A percentile compares a stretch with the other conserved stretches of the same genome.
Conservation (phyloP, 2,888 invertebrate species). For the Anodontia alba region DNA sequence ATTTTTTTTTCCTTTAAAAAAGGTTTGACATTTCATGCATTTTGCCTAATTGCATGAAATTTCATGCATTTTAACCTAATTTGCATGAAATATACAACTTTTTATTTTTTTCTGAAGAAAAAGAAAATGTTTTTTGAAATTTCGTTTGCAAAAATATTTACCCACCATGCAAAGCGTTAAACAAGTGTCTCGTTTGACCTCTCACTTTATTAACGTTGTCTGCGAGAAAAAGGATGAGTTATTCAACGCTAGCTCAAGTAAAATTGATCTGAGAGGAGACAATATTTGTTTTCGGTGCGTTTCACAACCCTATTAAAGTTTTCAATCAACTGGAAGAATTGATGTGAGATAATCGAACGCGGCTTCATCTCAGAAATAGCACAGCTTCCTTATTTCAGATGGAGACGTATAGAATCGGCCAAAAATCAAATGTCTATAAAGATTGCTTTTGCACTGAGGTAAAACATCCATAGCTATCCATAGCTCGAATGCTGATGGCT, state of each 20-base stretch:
- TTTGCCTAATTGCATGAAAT: no score
- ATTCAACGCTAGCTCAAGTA: background rate
- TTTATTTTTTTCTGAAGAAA: no score
- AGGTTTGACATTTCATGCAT: no score
- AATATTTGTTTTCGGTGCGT: slow-evolving; percentile 16
- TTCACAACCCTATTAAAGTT: slow-evolving; percentile 18
- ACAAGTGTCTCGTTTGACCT: slow-evolving; percentile 22
- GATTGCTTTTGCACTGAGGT: no score
- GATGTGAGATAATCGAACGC: slow-evolving; percentile 16
- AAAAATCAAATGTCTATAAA: background rate
- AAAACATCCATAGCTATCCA: no score
- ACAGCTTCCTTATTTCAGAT: background rate
- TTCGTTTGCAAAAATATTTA: no score
- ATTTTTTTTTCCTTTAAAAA: no score
- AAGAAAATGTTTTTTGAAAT: no score
- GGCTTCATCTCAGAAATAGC: background rate
- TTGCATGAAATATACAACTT: no score
- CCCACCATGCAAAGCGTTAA: no score
- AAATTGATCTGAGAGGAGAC: slow-evolving; percentile 5
- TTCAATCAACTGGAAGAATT: slow-evolving; percentile 1
- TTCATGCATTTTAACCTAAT: no score
- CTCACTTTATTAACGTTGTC: slow-evolving; percentile 14
- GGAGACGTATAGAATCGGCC: background rate
- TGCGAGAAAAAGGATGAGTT: background rate
- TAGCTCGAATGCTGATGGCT: no score